Evolutionary conservation across 2,888 invertebrate genomes (phyloP), one percentile per base, ranked within the genome.

Genomic region (Cataglyphis cursor): DNA sequence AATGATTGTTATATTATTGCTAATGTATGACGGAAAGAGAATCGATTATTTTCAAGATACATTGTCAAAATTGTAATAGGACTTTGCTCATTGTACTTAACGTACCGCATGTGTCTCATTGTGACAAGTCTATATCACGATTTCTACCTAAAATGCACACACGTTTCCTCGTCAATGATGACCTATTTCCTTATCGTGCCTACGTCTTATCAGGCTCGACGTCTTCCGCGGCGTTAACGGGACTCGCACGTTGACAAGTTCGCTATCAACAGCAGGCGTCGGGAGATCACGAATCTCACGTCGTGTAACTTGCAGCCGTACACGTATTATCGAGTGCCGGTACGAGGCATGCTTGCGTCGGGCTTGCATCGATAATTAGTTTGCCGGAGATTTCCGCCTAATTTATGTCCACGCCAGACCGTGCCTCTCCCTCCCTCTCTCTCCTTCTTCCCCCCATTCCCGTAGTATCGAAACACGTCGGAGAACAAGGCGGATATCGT

Each of bases 301-400:
- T 54, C 48, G 51, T 81, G 82, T 85, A 72, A 70, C 68, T 72
- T 38, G 75, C 70, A 48, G 61, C 48, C 21, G 35, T 73, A 70
- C 80, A 75, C 76, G 72, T 74, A 87, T 89, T 88, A 87, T 90
- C 85, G 70, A 44, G 48, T 62, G 51, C 64, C 59, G 48, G 72
- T 18, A 64, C 35, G 83, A 83, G 88, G 82, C 81, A 66, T 78
- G 74, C 82, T 85, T 75, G 88, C 89, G 90, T 90, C 87, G 86
- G 84, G 85, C 84, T 86, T 85, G 87, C 91, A 84, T 88, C 88
- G 90, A 92, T 91, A 91, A 91, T 92, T 88, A 90, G 87, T 84
- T 83, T 72, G 80, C 35, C 82, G 62, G 85, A 85, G 89, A 89
- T 86, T 87, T 87, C 86, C 87, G 86, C 78, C 76, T 90, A 91